These are phyloP conservation scores for Antedon mediterranea DNA, from an alignment of 53 echinoderm and acorn worm species.

Conservation along the genomic window DNA sequence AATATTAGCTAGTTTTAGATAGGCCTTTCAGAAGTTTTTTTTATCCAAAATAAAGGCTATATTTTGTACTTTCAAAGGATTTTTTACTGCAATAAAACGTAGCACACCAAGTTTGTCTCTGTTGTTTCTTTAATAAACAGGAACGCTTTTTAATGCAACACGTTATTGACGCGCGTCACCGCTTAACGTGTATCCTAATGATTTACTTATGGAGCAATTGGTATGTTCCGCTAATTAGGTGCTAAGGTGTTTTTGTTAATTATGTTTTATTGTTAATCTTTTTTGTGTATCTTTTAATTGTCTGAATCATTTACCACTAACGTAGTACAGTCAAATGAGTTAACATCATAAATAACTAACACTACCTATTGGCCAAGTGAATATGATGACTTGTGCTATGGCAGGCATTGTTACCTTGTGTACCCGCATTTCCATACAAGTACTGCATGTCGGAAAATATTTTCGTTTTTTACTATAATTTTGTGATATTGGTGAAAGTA, in stretches of 20 bases:
- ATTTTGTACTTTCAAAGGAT: conserved; percentile 1
- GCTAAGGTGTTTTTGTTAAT: neutral
- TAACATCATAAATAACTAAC: neutral
- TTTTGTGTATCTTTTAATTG: neutral
- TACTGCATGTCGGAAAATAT: neutral
- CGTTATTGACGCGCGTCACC: neutral
- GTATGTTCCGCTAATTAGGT: neutral
- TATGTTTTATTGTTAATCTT: neutral
- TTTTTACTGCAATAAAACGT: neutral
- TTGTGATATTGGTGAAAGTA: neutral
- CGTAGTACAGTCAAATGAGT: neutral
- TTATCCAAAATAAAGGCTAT: neutral
- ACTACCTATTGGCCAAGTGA: neutral
- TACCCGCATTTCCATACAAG: neutral
- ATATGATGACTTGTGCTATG: neutral
- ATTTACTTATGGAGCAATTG: too few species aligned
- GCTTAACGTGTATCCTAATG: neutral
- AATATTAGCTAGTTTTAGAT: neutral
- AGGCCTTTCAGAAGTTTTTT: neutral
- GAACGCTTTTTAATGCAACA: neutral
- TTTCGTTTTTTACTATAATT: neutral
- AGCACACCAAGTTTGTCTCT: neutral
- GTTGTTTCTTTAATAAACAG: neutral
- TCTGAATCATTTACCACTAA: neutral
- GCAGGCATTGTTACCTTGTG: neutral